These are phyloP conservation scores for Tridacna gigas DNA, from an alignment of 2,888 invertebrate genomes.

Conservation along the genomic window DNA sequence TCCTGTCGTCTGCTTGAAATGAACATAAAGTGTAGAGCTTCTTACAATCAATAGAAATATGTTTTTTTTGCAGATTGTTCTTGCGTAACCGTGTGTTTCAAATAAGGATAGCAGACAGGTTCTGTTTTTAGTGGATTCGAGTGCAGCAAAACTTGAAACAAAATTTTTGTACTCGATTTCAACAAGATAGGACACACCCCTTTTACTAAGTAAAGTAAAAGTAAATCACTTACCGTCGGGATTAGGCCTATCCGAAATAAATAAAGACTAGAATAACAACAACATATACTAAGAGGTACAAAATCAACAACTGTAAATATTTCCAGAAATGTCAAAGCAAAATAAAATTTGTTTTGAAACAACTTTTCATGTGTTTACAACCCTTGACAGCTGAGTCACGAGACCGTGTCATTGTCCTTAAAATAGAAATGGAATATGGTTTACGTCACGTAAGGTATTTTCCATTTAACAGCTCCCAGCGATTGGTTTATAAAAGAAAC, in stretches of 20 bases:
- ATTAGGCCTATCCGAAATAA: neutral
- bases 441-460: conserved; percentile 13
- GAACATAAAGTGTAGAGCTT: neutral
- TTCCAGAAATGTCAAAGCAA: neutral
- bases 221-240: neutral
- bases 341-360: conserved; percentile 7
- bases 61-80: neutral
- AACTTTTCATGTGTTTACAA: conserved; percentile 28
- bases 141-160: neutral
- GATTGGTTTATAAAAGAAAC: conserved; percentile 5
- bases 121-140: neutral
- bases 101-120: neutral
- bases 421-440: neutral
- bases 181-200: conserved; percentile 9
- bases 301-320: neutral
- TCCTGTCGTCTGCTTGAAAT: neutral
- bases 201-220: conserved; percentile 1
- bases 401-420: conserved; percentile 24
- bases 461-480: neutral
- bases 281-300: neutral
- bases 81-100: too few relatives aligned
- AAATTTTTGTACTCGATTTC: neutral
- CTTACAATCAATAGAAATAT: neutral
- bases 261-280: neutral
- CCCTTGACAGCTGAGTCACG: conserved; percentile 26